Percentiles rank a stretch among this genome's conserved stretches.
Conservation (phyloP, 2,113 vertebrate species). For the Odocoileus hemionus region DNA sequence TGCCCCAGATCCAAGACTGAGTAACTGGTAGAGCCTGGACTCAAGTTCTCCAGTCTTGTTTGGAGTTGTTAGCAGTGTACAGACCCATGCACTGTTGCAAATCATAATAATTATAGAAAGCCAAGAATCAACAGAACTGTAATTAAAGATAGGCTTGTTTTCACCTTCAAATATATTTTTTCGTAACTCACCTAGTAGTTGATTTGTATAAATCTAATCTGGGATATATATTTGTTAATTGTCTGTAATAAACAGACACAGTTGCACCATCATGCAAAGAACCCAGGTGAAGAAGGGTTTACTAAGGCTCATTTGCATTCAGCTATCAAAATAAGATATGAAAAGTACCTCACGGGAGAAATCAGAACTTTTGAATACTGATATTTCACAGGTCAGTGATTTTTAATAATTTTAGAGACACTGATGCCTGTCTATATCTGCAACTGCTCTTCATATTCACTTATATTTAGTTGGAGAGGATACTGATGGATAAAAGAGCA, state of each 20-base stretch:
- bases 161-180: slow-evolving; percentile 2
- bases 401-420: slow-evolving; percentile 42
- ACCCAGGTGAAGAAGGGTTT: slow-evolving; percentile 57
- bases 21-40: background rate
- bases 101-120: slow-evolving; percentile 27
- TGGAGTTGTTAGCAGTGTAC: background rate
- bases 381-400: slow-evolving; percentile 41
- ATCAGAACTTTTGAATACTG: slow-evolving; percentile 53
- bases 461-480: slow-evolving; percentile 51
- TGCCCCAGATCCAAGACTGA: background rate
- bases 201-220: slow-evolving; percentile 72
- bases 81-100: background rate
- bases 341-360: slow-evolving; percentile 56
- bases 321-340: slow-evolving; percentile 74
- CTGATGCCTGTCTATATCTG: background rate
- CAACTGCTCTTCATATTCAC: background rate
- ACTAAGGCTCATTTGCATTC: slow-evolving; percentile 63
- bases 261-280: slow-evolving; percentile 56
- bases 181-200: slow-evolving; percentile 23
- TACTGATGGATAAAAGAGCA: slow-evolving; percentile 45
- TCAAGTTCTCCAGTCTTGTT: background rate
- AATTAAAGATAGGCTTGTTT: slow-evolving; percentile 25
- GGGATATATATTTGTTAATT: slow-evolving; percentile 60
- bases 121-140: background rate
- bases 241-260: slow-evolving; percentile 56